These are phyloP conservation scores for Augochlora pura DNA, from an alignment of 1,140 invertebrate species.

Conservation along the genomic window DNA sequence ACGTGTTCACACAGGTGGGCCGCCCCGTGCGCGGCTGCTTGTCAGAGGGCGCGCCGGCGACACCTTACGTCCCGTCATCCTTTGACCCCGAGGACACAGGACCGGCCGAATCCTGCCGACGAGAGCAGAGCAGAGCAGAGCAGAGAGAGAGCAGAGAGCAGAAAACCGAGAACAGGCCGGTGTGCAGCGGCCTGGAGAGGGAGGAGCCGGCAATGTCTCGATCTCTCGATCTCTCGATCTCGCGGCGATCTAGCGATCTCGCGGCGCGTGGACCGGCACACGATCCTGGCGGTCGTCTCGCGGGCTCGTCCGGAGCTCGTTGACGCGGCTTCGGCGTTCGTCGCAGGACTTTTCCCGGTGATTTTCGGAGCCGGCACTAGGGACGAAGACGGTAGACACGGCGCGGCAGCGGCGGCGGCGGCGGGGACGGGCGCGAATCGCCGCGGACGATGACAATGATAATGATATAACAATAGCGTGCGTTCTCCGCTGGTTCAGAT, in stretches of 20 bases:
- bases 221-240: no score
- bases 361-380: conserved; percentile 22
- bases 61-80: conserved; percentile 36
- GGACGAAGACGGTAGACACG: conserved; percentile 28
- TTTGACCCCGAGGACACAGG: conserved; percentile 15
- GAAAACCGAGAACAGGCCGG: no score
- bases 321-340: neutral
- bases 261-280: conserved; percentile 6
- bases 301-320: conserved; percentile 5
- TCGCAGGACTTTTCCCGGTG: neutral
- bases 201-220: neutral
- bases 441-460: conserved; percentile 73
- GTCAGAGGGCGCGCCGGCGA: conserved; percentile 58
- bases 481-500: conserved; percentile 80
- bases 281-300: neutral
- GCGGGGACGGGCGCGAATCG: conserved; percentile 50
- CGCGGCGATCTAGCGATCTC: no score
- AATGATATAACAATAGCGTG: conserved; percentile 81
- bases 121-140: no score
- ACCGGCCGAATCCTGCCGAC: conserved; percentile 8
- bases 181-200: neutral
- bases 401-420: conserved; percentile 24
- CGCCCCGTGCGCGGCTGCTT: conserved; percentile 49
- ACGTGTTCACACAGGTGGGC: conserved; percentile 63
- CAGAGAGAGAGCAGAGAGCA: neutral